Evolutionary conservation across 2,797 vertebrate genomes (phyloP).

Genomic region (Molossus alvarezi): DNA sequence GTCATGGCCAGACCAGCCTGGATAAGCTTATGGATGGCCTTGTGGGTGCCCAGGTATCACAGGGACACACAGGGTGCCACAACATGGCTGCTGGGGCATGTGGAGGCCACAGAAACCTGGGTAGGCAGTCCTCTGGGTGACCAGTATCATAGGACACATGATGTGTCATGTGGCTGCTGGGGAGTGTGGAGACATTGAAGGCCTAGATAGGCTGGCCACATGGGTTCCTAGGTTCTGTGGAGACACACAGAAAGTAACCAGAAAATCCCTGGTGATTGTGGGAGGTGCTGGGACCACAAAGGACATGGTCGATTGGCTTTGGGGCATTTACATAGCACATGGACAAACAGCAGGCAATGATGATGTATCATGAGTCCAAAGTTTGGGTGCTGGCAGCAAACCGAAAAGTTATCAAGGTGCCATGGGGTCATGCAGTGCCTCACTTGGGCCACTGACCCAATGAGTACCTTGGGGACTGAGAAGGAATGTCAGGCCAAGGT

Average conservation of each 20-base stretch:
- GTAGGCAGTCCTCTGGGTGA: background rate
- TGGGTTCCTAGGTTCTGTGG: background rate
- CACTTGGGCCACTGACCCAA: background rate
- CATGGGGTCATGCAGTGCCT: background rate
- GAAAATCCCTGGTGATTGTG: constrained; percentile 32
- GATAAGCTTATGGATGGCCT: constrained; percentile 92
- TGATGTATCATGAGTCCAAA: background rate
- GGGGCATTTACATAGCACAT: background rate
- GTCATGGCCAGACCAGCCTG: constrained; percentile 92
- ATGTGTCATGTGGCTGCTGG: background rate
- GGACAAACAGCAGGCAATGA: background rate
- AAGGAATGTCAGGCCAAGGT: background rate
- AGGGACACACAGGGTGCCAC: background rate
- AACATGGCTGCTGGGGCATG: background rate
- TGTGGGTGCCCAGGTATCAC: constrained; percentile 95
- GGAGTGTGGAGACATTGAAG: background rate
- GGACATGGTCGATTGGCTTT: background rate
- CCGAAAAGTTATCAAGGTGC: background rate
- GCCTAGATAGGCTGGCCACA: background rate
- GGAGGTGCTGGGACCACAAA: background rate
- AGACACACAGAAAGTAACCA: constrained; percentile 38
- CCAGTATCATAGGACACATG: background rate
- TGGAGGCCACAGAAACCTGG: constrained; percentile 17
- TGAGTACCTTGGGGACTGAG: background rate
- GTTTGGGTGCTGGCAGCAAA: background rate